Conservation (phyloP, 2,113 vertebrate genomes). For the Capreolus pygargus region DNA sequence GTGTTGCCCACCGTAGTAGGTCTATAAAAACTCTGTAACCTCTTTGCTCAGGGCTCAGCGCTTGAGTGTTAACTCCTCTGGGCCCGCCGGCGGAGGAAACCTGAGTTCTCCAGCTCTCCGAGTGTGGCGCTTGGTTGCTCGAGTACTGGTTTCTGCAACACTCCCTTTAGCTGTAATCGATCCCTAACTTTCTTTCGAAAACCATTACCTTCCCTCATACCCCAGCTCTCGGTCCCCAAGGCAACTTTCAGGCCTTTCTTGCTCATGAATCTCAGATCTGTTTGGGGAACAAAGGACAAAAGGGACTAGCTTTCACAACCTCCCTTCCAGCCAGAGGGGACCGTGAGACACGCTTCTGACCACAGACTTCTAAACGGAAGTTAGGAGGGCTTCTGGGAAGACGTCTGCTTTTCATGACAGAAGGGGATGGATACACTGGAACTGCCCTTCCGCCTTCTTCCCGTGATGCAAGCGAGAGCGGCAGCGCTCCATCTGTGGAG, state of each 20-base stretch:
- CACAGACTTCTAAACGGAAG: not conserved
- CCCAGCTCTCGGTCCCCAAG: not conserved
- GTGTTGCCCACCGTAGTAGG: not conserved
- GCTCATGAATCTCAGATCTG: not conserved
- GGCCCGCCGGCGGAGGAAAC: rapidly evolving
- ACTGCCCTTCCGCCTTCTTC: not conserved
- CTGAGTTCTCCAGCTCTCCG: not conserved
- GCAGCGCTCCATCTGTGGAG: not conserved
- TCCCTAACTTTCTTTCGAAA: not conserved
- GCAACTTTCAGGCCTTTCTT: not conserved
- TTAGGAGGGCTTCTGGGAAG: not conserved
- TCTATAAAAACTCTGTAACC: not conserved
- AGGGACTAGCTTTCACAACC: not conserved
- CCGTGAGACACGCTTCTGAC: not conserved
- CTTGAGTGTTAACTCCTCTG: rapidly evolving
- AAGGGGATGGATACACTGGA: not conserved
- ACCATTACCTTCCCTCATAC: not conserved
- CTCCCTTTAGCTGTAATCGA: not conserved
- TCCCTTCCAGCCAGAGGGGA: not conserved
- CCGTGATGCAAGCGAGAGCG: not conserved
- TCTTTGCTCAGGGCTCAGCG: not conserved
- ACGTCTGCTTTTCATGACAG: not conserved
- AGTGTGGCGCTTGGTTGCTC: not conserved
- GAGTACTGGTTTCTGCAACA: not conserved
- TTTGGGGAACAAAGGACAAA: not conserved